Evolutionary conservation across 2,888 invertebrate genomes (phyloP).

Genomic region (Linhomoeus sp.): DNA sequence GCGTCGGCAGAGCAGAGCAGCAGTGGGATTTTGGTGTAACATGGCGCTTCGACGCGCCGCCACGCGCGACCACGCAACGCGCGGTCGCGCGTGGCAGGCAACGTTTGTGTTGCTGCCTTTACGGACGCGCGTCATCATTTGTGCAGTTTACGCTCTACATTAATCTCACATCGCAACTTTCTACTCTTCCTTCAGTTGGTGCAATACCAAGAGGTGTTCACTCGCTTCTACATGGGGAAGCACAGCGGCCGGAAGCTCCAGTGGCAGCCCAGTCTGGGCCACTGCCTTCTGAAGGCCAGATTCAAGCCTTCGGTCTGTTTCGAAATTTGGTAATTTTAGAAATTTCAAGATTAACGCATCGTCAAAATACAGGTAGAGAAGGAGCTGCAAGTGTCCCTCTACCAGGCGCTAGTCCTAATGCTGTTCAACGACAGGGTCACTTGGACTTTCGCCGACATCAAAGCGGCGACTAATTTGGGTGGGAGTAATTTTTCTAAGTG

Average conservation of each 20-base stretch:
- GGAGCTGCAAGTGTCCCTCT: conserved; percentile 70
- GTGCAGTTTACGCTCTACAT: too few species aligned
- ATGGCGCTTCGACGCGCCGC: background rate
- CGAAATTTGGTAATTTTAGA: too few species aligned
- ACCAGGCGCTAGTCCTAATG: conserved; percentile 79
- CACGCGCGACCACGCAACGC: too few species aligned
- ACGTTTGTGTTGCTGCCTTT: background rate
- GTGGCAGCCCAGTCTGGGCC: conserved; percentile 96
- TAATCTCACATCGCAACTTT: background rate
- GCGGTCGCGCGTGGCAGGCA: background rate
- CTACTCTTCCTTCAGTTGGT: conserved; percentile 42
- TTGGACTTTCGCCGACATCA: conserved; percentile 66
- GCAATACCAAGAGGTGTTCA: conserved; percentile 73
- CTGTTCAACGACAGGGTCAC: conserved; percentile 74
- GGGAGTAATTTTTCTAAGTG: conserved; percentile 2
- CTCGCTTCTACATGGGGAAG: conserved; percentile 80
- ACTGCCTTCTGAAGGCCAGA: conserved; percentile 41
- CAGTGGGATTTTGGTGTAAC: background rate
- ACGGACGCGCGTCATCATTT: background rate
- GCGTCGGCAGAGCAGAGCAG: background rate
- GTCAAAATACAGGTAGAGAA: conserved; percentile 12
- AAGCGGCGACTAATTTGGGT: conserved; percentile 65
- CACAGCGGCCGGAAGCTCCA: conserved; percentile 92
- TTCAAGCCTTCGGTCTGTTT: conserved; percentile 11
- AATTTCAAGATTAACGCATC: too few species aligned